Evolutionary conservation across 2,797 vertebrate species (phyloP).

Genomic region (Coilia nasus): DNA sequence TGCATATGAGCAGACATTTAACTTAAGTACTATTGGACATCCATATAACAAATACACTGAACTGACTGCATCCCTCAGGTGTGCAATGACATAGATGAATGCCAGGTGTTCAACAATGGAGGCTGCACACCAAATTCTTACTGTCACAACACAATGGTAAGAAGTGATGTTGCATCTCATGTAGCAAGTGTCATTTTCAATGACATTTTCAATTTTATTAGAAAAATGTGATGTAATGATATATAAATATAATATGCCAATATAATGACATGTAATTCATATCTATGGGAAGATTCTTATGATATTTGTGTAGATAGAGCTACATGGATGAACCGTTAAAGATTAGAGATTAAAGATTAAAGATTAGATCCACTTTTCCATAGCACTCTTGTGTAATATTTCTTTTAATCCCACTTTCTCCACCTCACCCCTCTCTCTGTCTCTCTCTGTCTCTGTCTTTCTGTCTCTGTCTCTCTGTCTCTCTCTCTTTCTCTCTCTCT

Average conservation of each 20-base stretch:
- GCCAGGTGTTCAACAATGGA: conserved; percentile 79
- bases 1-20: not conserved
- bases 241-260: not conserved
- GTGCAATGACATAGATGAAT: conserved; percentile 90
- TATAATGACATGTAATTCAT: not conserved
- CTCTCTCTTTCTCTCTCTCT: not conserved
- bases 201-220: not conserved
- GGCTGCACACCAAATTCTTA: conserved; percentile 88
- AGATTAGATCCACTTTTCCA: not conserved
- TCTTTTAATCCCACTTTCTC: no score
- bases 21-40: not conserved
- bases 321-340: not conserved
- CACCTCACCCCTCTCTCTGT: not conserved
- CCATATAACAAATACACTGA: not conserved
- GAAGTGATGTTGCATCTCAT: conserved; percentile 49
- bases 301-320: not conserved
- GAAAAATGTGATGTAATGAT: not conserved
- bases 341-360: no score
- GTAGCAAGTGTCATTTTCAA: not conserved
- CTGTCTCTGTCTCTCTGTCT: not conserved
- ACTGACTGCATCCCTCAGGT: conserved; percentile 55
- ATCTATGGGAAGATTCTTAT: not conserved
- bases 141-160: conserved; percentile 91
- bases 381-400: not conserved
- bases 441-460: not conserved